Evolutionary conservation across 1,140 invertebrate species (phyloP).

Genomic region (Argopecten irradians): DNA sequence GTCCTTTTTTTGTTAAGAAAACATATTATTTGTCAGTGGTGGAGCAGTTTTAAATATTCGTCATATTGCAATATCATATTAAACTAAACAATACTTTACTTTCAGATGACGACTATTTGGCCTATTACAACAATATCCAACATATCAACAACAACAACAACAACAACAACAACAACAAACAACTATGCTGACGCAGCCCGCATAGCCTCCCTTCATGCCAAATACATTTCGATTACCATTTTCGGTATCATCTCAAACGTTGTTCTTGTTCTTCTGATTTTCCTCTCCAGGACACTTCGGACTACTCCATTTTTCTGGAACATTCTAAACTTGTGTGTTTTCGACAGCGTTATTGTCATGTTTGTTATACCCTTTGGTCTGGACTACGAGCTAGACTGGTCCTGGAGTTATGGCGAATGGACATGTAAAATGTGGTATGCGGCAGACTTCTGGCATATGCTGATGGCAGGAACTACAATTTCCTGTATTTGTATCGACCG

Average conservation of each 20-base stretch:
- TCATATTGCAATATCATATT: too few relatives aligned
- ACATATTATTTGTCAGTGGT: too few relatives aligned
- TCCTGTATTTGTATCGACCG: not conserved
- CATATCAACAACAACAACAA: not conserved
- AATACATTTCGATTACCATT: not conserved
- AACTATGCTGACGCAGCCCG: not conserved
- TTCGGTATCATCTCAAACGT: not conserved
- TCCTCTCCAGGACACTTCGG: not conserved
- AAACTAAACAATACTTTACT: too few relatives aligned
- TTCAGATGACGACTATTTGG: not conserved
- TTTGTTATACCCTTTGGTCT: not conserved
- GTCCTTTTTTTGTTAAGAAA: too few relatives aligned
- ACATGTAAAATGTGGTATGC: not conserved
- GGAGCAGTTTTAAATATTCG: too few relatives aligned
- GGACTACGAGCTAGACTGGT: constrained; percentile 12
- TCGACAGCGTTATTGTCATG: not conserved
- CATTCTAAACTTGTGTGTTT: not conserved
- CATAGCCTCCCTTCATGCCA: not conserved
- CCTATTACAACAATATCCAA: not conserved
- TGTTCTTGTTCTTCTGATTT: not conserved
- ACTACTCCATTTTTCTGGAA: not conserved
- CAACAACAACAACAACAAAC: not conserved
- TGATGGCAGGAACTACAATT: not conserved
- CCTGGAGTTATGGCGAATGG: not conserved
- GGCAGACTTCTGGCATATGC: not conserved